Evolutionary conservation across 1,140 invertebrate species (phyloP).

Genomic region (Lasioglossum baleicum): DNA sequence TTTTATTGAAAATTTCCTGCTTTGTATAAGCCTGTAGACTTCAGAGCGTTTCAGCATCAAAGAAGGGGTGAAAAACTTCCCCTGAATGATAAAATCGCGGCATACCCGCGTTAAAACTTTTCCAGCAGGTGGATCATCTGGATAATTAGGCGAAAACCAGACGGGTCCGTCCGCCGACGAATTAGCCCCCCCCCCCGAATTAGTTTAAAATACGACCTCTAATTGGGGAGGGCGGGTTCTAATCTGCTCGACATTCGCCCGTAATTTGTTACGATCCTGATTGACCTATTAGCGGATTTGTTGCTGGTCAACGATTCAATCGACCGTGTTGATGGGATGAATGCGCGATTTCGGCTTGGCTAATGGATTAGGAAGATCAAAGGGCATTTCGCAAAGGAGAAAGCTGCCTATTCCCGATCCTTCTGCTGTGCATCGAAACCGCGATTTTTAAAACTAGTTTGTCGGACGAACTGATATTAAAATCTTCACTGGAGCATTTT

Average conservation of each 20-base stretch:
- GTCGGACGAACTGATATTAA: too few species aligned
- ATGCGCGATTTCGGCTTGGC: neutral
- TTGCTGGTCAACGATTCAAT: constrained; percentile 42
- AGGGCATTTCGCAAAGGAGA: neutral
- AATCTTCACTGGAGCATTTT: too few species aligned
- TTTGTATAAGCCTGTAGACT: too few species aligned
- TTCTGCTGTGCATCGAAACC: neutral
- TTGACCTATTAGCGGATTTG: constrained; percentile 65
- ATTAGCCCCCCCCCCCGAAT: constrained; percentile 21
- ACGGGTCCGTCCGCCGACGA: constrained; percentile 45
- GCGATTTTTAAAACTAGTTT: too few species aligned
- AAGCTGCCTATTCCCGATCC: neutral
- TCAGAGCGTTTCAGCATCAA: too few species aligned
- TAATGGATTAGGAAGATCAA: constrained; percentile 2
- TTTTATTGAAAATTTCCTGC: too few species aligned
- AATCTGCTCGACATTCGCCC: constrained; percentile 45
- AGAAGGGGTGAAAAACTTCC: too few species aligned
- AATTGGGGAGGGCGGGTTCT: constrained; percentile 40
- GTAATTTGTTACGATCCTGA: constrained; percentile 70
- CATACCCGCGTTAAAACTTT: too few species aligned
- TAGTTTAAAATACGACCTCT: constrained; percentile 57
- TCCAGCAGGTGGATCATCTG: neutral
- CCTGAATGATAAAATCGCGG: too few species aligned
- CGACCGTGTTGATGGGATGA: constrained; percentile 25
- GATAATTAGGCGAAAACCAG: constrained; percentile 69